These are phyloP conservation scores for Amphibalanus amphitrite DNA, from an alignment of 1,140 invertebrate genomes.

Conservation along the genomic window DNA sequence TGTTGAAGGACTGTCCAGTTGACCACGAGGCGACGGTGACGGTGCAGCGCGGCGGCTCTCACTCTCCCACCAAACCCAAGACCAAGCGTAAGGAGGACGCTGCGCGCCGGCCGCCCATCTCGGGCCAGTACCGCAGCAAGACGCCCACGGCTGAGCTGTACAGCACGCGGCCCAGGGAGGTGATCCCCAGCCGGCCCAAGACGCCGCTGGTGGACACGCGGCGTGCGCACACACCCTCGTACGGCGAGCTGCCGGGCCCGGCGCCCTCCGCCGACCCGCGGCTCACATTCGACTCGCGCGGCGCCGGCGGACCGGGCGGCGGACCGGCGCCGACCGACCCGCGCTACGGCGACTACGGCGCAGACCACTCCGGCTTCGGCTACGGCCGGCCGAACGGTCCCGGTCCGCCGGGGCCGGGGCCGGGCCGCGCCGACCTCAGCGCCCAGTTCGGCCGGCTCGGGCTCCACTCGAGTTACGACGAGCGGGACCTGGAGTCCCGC, in stretches of 20 bases:
- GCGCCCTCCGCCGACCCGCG: constrained; percentile 10
- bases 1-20: constrained; percentile 82
- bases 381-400: constrained; percentile 13
- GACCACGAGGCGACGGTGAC: constrained; percentile 73
- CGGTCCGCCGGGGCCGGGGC: constrained; percentile 6
- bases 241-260: not conserved
- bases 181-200: constrained; percentile 52
- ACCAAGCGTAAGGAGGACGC: constrained; percentile 32
- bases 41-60: constrained; percentile 49
- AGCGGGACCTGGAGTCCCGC: not conserved
- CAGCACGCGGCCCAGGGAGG: constrained; percentile 51
- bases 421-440: not conserved
- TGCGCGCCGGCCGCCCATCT: constrained; percentile 16
- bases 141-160: constrained; percentile 76
- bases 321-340: not conserved
- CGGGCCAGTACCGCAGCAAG: constrained; percentile 45
- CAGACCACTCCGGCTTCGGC: constrained; percentile 10
- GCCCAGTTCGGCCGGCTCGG: not conserved
- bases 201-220: constrained; percentile 62
- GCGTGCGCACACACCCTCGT: constrained; percentile 34
- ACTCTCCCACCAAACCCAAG: constrained; percentile 25
- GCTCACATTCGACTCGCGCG: constrained; percentile 16
- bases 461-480: not conserved
- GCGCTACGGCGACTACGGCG: constrained; percentile 11
- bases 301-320: constrained; percentile 12